Evolutionary conservation across 2,113 vertebrate species (phyloP), one percentile per base, ranked within the genome.

Genomic region (Butorides virescens): DNA sequence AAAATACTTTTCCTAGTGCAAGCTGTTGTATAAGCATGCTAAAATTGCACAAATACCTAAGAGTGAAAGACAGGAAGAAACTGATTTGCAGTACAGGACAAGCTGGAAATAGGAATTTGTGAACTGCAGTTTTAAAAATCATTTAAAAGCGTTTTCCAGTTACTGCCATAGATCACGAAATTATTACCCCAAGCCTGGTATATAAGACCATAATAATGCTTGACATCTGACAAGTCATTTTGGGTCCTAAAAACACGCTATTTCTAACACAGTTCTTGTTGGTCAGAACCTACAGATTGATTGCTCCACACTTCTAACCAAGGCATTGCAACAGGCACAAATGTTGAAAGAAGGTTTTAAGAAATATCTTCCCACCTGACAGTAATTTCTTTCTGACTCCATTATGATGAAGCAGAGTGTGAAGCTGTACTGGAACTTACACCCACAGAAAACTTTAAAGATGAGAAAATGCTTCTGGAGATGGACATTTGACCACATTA

Each of bases 361-460:
- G 91, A 95, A 97, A 90, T 46, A 94, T 63, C 91, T 96, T 90
- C 89, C 92, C 92, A 96, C 80, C 80, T 94, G 91, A 92, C 49
- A 79, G 44, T 50, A 97, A 96, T 97, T 97, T 96, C 80, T 93
- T 87, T 94, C 96, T 95, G 92, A 96, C 95, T 97, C 86, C 91
- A 90, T 79, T 76, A 97, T 91, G 89, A 95, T 96, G 94, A 94
- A 93, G 92, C 92, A 92, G 76, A 95, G 66, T 27, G 44, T 88
- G 80, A 96, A 92, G 94, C 66, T 79, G 46, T 36, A 22, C 65
- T 94, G 76, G 88, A 92, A 89, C 85, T 92, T 91, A 91, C 92
- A 93, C 96, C 96, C 95, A 93, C 92, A 89, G 92, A 95, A 89
- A 89, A 96, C 92, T 97, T 97, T 93, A 96, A 96, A 94, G 93